These are phyloP conservation scores for Caloenas nicobarica DNA, from an alignment of 2,113 vertebrate genomes.

Conservation along the genomic window DNA sequence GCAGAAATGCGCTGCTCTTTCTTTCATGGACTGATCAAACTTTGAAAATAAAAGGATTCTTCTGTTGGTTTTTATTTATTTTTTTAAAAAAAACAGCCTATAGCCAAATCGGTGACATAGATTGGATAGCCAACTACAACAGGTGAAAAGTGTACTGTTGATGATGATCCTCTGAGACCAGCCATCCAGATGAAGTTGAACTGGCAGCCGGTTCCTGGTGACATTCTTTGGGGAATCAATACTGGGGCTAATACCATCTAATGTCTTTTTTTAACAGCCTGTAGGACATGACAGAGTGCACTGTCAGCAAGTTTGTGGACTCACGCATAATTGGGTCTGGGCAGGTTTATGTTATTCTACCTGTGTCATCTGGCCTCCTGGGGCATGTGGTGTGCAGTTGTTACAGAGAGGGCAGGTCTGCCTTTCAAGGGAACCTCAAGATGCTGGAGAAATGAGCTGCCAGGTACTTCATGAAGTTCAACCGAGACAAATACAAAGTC, in stretches of 20 bases:
- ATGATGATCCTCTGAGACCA: neutral
- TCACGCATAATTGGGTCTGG: neutral
- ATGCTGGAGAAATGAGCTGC: neutral
- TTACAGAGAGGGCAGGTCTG: neutral
- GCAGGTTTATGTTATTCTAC: fast-evolving
- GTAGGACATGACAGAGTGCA: neutral
- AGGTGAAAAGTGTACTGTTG: neutral
- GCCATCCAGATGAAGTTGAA: neutral
- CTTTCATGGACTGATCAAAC: constrained; percentile 31
- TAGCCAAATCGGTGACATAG: neutral
- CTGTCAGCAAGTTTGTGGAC: neutral
- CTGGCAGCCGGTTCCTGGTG: neutral
- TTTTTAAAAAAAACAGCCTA: neutral
- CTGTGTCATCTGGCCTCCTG: neutral
- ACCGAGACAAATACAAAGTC: neutral
- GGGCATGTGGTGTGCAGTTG: neutral
- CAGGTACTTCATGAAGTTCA: neutral
- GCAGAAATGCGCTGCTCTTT: constrained; percentile 42
- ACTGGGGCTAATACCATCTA: neutral
- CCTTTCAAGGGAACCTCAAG: neutral
- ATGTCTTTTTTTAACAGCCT: neutral
- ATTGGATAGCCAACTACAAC: neutral
- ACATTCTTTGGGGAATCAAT: neutral
- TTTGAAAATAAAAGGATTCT: constrained; percentile 61
- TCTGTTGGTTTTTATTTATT: neutral